These are phyloP conservation scores for Merops nubicus DNA, from an alignment of 2,113 vertebrate genomes.

Conservation along the genomic window DNA sequence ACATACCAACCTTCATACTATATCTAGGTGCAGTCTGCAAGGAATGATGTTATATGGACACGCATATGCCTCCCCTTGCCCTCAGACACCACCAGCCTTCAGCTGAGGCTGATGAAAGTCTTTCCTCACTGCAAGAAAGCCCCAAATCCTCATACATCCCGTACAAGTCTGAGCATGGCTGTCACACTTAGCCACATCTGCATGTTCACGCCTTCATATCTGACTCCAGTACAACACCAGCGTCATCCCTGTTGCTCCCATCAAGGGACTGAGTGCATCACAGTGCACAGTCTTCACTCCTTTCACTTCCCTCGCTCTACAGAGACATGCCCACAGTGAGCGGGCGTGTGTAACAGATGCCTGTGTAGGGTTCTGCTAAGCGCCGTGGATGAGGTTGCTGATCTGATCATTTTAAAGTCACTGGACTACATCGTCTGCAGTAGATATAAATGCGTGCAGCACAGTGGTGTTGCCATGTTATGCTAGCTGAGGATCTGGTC, in stretches of 20 bases:
- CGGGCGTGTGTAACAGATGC: neutral
- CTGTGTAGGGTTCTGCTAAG: neutral
- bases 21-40: neutral
- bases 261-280: conserved; percentile 8
- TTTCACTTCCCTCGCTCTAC: conserved; percentile 17
- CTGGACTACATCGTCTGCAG: neutral
- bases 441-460: neutral
- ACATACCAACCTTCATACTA: neutral
- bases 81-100: neutral
- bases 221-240: neutral
- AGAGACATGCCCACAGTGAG: neutral
- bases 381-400: neutral
- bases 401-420: conserved; percentile 38
- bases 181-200: neutral
- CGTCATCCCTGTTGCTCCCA: neutral
- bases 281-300: neutral
- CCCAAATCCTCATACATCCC: neutral
- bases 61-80: neutral
- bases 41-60: neutral
- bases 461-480: neutral
- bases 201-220: neutral
- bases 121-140: neutral
- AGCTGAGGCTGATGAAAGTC: neutral
- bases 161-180: neutral
- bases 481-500: neutral